These are phyloP conservation scores for Byasa hedistus DNA, from an alignment of 2,888 invertebrate genomes.

Conservation along the genomic window DNA sequence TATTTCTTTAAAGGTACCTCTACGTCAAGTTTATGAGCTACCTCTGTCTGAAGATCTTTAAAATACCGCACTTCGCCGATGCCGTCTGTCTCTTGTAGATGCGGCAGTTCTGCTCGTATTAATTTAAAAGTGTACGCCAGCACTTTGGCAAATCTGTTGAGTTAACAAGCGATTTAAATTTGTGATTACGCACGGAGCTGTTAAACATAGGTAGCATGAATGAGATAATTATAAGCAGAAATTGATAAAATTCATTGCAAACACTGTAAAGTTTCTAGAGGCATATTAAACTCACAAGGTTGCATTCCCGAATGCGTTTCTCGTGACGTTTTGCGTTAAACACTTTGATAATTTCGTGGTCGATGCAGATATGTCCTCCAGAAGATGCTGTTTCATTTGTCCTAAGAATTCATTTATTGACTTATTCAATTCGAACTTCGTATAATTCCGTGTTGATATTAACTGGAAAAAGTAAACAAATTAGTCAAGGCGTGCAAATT, in stretches of 20 bases:
- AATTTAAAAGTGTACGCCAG: conserved; percentile 52
- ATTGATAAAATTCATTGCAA: no score
- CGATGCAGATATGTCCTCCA: conserved; percentile 56
- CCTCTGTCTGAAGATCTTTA: conserved; percentile 44
- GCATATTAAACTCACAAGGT: conserved; percentile 55
- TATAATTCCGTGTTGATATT: conserved; percentile 72
- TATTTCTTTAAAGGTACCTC: conserved; percentile 46
- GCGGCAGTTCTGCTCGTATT: conserved; percentile 56
- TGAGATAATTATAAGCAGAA: no score
- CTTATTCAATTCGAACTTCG: conserved; percentile 71
- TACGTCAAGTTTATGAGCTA: conserved; percentile 56
- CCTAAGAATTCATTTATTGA: conserved; percentile 64
- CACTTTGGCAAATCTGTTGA: conserved; percentile 53
- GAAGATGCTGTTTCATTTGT: conserved; percentile 56
- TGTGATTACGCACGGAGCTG: no score
- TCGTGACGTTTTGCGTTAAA: conserved; percentile 52
- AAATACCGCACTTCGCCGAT: conserved; percentile 52
- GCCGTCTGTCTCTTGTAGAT: conserved; percentile 60
- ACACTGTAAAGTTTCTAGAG: no score
- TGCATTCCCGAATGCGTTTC: conserved; percentile 58
- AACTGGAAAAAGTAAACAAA: conserved; percentile 45
- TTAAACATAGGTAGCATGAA: no score
- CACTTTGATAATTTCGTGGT: conserved; percentile 57
- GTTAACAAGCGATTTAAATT: no score
- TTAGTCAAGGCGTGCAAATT: no score